Conservation (phyloP, 2,797 vertebrate species). For the Megalops cyprinoides region DNA sequence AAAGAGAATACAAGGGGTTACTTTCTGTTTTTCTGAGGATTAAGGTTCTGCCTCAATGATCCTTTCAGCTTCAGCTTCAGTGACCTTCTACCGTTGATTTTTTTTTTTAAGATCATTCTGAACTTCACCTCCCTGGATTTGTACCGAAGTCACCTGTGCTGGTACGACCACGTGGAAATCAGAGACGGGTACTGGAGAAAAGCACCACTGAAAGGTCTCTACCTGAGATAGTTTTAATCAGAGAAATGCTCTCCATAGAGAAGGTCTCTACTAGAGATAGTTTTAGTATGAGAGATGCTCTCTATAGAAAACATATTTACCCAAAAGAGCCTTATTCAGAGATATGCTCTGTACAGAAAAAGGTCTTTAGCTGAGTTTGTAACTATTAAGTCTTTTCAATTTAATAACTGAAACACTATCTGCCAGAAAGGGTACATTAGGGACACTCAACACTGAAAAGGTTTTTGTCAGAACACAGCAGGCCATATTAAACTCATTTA, state of each 20-base stretch:
- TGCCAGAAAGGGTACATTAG: too few relatives aligned
- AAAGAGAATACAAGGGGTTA: too few relatives aligned
- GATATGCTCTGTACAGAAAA: too few relatives aligned
- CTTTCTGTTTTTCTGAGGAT: too few relatives aligned
- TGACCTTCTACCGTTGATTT: too few relatives aligned
- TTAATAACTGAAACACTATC: too few relatives aligned
- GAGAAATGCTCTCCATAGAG: not conserved
- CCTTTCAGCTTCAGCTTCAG: not conserved
- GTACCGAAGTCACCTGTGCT: slow-evolving; percentile 95
- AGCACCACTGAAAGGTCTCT: slow-evolving; percentile 89
- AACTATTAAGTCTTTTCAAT: too few relatives aligned
- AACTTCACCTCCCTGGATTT: slow-evolving; percentile 98
- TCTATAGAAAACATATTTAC: not conserved
- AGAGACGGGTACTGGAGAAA: slow-evolving; percentile 98
- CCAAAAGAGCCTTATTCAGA: too few relatives aligned
- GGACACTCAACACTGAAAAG: too few relatives aligned
- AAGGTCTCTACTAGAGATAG: not conserved
- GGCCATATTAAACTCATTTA: too few relatives aligned
- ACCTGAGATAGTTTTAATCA: not conserved
- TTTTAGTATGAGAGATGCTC: not conserved
- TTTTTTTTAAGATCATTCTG: slow-evolving; percentile 86
- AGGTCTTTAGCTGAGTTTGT: too few relatives aligned
- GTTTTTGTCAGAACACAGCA: too few relatives aligned
- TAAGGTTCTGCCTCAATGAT: not conserved
- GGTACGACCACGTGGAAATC: slow-evolving; percentile 98